Evolutionary conservation across 2,888 invertebrate species (phyloP).

Genomic region (Andrena trimmerana): DNA sequence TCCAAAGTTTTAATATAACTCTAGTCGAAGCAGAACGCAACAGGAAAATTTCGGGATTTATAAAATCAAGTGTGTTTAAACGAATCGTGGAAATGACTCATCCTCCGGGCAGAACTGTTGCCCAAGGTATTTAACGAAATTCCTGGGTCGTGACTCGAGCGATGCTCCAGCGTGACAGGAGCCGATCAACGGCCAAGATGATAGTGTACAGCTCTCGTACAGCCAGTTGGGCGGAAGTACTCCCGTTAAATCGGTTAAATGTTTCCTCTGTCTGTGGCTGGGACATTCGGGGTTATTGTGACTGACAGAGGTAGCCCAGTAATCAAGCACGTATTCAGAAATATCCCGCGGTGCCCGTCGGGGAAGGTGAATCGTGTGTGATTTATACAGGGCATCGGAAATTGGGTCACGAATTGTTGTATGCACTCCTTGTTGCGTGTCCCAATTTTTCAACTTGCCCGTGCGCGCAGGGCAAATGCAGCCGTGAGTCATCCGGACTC

Average conservation of each 20-base stretch:
- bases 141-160: slow-evolving; percentile 17
- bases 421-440: slow-evolving; percentile 49
- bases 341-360: slow-evolving; percentile 8
- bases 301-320: slow-evolving; percentile 38
- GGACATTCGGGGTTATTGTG: slow-evolving; percentile 39
- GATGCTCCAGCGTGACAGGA: slow-evolving; percentile 19
- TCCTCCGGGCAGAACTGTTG: background rate
- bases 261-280: slow-evolving; percentile 55
- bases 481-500: slow-evolving; percentile 54
- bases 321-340: slow-evolving; percentile 40
- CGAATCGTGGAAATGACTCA: background rate
- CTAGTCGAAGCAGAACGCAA: background rate
- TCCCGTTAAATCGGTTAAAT: slow-evolving; percentile 64
- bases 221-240: slow-evolving; percentile 55
- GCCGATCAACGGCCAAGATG: slow-evolving; percentile 45
- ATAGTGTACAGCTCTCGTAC: slow-evolving; percentile 37
- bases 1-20: background rate
- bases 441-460: slow-evolving; percentile 63
- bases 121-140: slow-evolving; percentile 20
- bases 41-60: background rate
- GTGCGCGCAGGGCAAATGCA: slow-evolving; percentile 36
- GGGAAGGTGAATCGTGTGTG: slow-evolving; percentile 18
- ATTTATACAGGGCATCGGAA: slow-evolving; percentile 38
- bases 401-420: slow-evolving; percentile 62
- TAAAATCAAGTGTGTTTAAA: background rate